Percentiles rank a stretch among this genome's conserved stretches.
Evolutionary conservation across 2,797 vertebrate species (phyloP).

Genomic region (Aulostomus chinensis): DNA sequence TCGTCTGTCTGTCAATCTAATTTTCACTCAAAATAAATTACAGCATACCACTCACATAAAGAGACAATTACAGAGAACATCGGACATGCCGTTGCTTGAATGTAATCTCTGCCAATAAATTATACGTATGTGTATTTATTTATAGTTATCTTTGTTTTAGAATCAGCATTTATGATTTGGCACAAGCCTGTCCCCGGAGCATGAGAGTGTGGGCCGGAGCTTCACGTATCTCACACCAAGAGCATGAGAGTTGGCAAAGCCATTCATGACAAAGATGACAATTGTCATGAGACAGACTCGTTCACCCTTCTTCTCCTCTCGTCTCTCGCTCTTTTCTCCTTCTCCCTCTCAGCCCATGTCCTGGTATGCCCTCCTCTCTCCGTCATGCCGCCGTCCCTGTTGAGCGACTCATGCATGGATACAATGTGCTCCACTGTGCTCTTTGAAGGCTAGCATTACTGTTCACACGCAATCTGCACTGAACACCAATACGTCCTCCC

Average conservation of each 20-base stretch:
- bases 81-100: no score
- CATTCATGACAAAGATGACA: conserved; percentile 56
- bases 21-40: no score
- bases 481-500: conserved; percentile 34
- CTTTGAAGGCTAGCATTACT: conserved; percentile 67
- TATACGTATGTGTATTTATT: no score
- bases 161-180: no score
- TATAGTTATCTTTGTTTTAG: no score
- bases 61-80: no score
- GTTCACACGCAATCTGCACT: conserved; percentile 70
- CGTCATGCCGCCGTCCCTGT: conserved; percentile 56
- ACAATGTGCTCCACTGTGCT: conserved; percentile 76
- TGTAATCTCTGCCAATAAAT: no score
- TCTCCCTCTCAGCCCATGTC: conserved; percentile 48
- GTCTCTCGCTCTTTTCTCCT: conserved; percentile 15
- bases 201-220: conserved; percentile 17
- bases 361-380: conserved; percentile 51
- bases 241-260: conserved; percentile 45
- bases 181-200: no score
- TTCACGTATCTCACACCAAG: conserved; percentile 28
- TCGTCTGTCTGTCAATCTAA: no score
- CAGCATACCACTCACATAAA: no score
- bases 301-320: conserved; percentile 33
- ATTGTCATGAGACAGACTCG: conserved; percentile 60
- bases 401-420: conserved; percentile 65